Evolutionary conservation across 2,113 vertebrate species (phyloP).

Genomic region (Nothocercus julius): DNA sequence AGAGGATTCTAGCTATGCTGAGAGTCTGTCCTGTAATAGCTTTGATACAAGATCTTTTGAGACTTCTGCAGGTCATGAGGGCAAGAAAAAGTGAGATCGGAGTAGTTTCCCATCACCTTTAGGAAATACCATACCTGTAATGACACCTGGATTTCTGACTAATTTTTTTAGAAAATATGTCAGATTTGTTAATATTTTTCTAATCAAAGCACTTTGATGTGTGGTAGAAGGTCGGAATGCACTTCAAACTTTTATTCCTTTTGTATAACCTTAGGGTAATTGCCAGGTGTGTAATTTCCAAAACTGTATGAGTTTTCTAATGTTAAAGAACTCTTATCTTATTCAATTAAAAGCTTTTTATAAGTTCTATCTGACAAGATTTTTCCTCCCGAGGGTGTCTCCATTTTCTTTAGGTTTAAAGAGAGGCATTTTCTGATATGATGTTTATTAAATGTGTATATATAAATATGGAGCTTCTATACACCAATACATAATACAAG

Average conservation of each 20-base stretch:
- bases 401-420: background rate
- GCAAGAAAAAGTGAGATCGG: background rate
- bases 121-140: background rate
- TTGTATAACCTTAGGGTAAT: background rate
- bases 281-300: background rate
- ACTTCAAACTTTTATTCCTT: background rate
- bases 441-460: background rate
- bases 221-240: background rate
- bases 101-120: background rate
- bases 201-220: background rate
- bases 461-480: background rate
- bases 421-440: background rate
- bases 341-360: conserved; percentile 28
- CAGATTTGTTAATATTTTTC: background rate
- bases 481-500: background rate
- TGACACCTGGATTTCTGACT: background rate
- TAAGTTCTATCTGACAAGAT: conserved; percentile 17
- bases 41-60: background rate
- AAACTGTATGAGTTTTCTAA: background rate
- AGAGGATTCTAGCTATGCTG: background rate
- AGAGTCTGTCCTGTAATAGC: background rate
- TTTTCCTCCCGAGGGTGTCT: background rate
- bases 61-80: background rate
- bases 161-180: background rate
- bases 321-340: conserved; percentile 10